Evolutionary conservation across 1,140 invertebrate genomes (phyloP).

Genomic region (Vanessa atalanta): DNA sequence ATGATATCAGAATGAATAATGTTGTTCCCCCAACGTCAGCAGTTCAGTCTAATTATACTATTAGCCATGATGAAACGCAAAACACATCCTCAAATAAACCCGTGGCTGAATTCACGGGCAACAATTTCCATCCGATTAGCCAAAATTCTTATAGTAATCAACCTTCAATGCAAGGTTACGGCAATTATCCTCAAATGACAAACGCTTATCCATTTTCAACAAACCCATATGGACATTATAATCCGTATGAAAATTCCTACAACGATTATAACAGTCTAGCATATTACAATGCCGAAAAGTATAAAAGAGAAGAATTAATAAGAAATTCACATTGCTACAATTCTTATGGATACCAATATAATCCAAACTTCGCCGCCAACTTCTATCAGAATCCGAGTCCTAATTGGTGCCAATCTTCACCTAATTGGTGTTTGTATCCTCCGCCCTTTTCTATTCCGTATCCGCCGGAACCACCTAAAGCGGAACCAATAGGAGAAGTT

Average conservation of each 20-base stretch:
- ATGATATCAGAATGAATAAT: slow-evolving; percentile 64
- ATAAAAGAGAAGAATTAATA: slow-evolving; percentile 78
- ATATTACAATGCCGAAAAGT: slow-evolving; percentile 81
- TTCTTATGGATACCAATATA: slow-evolving; percentile 84
- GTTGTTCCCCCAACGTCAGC: slow-evolving; percentile 52
- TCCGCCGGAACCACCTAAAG: slow-evolving; percentile 84
- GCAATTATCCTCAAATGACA: slow-evolving; percentile 78
- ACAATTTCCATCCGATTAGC: slow-evolving; percentile 70
- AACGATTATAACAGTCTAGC: slow-evolving; percentile 79
- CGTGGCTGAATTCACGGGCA: slow-evolving; percentile 62
- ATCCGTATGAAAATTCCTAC: slow-evolving; percentile 79
- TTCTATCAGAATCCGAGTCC: slow-evolving; percentile 78
- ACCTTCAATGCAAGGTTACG: slow-evolving; percentile 69
- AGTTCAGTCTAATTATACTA: slow-evolving; percentile 69
- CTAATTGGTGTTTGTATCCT: slow-evolving; percentile 83
- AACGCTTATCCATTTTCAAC: slow-evolving; percentile 76
- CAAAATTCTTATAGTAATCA: slow-evolving; percentile 71
- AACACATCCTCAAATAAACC: slow-evolving; percentile 58
- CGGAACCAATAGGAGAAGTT: slow-evolving; percentile 89
- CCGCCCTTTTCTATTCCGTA: slow-evolving; percentile 80
- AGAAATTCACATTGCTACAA: slow-evolving; percentile 80
- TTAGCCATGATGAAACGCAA: slow-evolving; percentile 73
- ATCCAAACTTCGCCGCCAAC: slow-evolving; percentile 80
- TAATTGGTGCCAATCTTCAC: slow-evolving; percentile 80
- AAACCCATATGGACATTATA: slow-evolving; percentile 77